Conservation (phyloP, 2,797 vertebrate genomes). For the Sebastes oblongus region DNA sequence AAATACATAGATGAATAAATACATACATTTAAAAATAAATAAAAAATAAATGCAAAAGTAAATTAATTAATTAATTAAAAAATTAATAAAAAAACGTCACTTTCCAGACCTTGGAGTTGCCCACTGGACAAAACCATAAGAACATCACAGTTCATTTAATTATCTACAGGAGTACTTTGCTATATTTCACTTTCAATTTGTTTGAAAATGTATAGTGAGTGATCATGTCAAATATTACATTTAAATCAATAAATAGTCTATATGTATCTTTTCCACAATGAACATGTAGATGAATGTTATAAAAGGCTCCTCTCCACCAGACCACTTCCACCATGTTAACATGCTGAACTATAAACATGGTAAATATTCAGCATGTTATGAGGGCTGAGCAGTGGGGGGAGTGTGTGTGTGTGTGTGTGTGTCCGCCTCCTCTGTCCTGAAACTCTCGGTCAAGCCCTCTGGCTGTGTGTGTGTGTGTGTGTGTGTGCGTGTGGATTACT, state of each 20-base stretch:
- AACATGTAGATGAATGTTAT: neutral
- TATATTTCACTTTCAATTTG: neutral
- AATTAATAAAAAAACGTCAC: too few species aligned
- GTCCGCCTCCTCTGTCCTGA: too few species aligned
- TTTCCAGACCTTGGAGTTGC: too few species aligned
- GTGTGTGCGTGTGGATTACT: neutral
- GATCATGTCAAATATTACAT: neutral
- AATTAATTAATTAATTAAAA: too few species aligned
- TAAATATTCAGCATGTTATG: neutral
- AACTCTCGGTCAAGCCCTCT: too few species aligned
- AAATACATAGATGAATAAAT: too few species aligned
- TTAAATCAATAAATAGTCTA: neutral
- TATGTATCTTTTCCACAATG: neutral
- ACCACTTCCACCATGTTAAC: constrained; percentile 47
- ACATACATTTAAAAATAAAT: too few species aligned
- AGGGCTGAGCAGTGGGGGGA: neutral
- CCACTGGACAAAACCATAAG: constrained; percentile 57
- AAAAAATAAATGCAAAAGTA: too few species aligned
- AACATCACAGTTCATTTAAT: neutral
- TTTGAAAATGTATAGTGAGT: neutral
- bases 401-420: too few species aligned
- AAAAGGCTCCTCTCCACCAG: neutral
- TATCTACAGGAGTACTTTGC: neutral
- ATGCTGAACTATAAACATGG: neutral
- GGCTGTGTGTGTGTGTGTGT: neutral